Evolutionary conservation across 1,140 invertebrate genomes (phyloP).

Genomic region (Calosoma granatense): DNA sequence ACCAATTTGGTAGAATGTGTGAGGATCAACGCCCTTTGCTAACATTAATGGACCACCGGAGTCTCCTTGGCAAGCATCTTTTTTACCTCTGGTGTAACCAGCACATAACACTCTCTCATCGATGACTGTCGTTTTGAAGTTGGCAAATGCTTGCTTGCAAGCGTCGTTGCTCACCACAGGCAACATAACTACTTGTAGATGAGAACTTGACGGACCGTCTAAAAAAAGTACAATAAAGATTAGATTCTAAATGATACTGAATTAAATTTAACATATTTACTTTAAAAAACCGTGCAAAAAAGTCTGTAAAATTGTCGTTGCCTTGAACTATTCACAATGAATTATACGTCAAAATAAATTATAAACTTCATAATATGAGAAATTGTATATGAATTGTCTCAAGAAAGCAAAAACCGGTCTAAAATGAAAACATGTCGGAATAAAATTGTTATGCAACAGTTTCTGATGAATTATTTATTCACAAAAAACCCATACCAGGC

Average conservation of each 20-base stretch:
- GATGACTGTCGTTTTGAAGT: constrained; percentile 45
- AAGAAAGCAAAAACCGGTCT: too few relatives aligned
- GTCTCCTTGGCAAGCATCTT: constrained; percentile 79
- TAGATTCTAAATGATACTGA: neutral
- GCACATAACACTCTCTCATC: constrained; percentile 64
- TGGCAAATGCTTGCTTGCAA: constrained; percentile 50
- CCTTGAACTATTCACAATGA: too few relatives aligned
- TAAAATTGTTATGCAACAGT: too few relatives aligned
- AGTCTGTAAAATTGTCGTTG: too few relatives aligned
- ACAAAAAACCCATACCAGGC: too few relatives aligned
- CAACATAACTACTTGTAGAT: constrained; percentile 58
- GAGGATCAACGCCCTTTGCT: constrained; percentile 26
- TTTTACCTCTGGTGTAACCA: constrained; percentile 55
- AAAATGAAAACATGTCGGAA: too few relatives aligned
- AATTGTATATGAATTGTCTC: too few relatives aligned
- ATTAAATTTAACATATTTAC: too few relatives aligned
- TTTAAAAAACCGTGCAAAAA: too few relatives aligned
- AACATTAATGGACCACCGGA: constrained; percentile 75
- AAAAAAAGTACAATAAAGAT: constrained; percentile 12
- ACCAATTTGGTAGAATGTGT: constrained; percentile 46
- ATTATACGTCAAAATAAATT: too few relatives aligned
- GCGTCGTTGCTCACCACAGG: constrained; percentile 51
- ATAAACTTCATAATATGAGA: too few relatives aligned
- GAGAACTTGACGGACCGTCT: constrained; percentile 53
- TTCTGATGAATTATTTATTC: too few relatives aligned